phyloP scores from a whole-genome alignment of 2,797 vertebrate genomes.

The Peromyscus eremicus region DNA sequence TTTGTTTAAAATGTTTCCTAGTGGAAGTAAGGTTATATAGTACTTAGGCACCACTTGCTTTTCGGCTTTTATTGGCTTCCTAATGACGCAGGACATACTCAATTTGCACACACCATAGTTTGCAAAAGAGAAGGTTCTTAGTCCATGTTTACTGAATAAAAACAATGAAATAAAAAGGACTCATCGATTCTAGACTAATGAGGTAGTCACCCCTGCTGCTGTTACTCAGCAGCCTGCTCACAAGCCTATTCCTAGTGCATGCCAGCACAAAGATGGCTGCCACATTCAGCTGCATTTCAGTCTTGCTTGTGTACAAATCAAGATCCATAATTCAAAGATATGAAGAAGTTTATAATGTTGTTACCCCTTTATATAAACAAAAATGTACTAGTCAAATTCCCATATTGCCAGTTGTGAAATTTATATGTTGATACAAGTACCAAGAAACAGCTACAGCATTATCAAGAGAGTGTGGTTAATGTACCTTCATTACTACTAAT shows the following conservation, averaged over 20 bases:
- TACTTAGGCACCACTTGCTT: background rate
- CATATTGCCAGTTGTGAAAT: constrained; percentile 81
- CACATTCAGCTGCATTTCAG: constrained; percentile 40
- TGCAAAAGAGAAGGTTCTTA: constrained; percentile 9
- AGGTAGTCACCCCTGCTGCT: background rate
- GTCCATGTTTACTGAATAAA: background rate
- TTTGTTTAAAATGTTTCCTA: constrained; percentile 25
- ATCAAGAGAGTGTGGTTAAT: constrained; percentile 78
- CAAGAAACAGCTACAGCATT: constrained; percentile 74
- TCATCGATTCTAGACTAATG: background rate
- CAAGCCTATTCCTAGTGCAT: background rate
- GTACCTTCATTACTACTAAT: constrained; percentile 82
- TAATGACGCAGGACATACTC: background rate
- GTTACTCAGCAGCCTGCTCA: background rate
- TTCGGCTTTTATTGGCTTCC: background rate
- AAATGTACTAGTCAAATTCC: constrained; percentile 83
- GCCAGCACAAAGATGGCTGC: background rate
- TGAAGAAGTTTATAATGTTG: constrained; percentile 81
- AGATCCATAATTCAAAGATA: constrained; percentile 81
- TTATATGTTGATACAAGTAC: constrained; percentile 81
- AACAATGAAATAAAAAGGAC: constrained; percentile 1
- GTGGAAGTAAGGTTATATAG: background rate
- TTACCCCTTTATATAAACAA: constrained; percentile 83
- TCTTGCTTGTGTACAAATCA: constrained; percentile 71
- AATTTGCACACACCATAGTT: background rate